Conservation (phyloP, 2,797 vertebrate genomes). For the Falco biarmicus region DNA sequence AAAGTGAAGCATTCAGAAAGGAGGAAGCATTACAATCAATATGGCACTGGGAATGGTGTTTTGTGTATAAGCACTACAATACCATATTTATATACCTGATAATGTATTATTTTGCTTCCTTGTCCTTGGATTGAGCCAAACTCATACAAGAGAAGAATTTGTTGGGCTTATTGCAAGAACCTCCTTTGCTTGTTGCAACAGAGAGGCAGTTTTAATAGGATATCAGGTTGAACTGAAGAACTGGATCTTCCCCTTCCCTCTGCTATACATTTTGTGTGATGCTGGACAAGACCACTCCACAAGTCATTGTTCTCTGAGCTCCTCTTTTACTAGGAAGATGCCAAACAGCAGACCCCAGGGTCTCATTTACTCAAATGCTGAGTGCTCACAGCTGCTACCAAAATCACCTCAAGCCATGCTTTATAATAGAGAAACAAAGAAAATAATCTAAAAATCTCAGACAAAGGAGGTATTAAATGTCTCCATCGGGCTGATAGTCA, state of each 20-base stretch:
- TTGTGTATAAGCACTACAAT: neutral
- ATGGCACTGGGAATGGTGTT: neutral
- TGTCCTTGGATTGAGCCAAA: neutral
- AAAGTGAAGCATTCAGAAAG: neutral
- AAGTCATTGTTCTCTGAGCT: neutral
- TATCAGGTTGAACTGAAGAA: neutral
- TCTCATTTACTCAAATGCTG: neutral
- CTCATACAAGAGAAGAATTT: neutral
- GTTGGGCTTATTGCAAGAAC: neutral
- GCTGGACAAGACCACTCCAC: neutral
- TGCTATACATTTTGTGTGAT: neutral
- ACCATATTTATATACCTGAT: neutral
- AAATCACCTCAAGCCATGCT: neutral
- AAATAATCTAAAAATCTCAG: neutral
- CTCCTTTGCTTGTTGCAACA: neutral
- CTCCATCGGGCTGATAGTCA: neutral
- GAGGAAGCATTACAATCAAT: neutral
- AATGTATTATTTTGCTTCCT: neutral
- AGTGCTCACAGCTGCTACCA: neutral
- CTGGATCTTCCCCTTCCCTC: neutral
- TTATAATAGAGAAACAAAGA: neutral
- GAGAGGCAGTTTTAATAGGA: neutral
- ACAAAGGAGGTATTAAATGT: neutral
- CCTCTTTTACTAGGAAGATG: neutral
- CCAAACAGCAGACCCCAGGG: neutral